Evolutionary conservation across 2,888 invertebrate species (phyloP).

Genomic region (Apamea epomidion): DNA sequence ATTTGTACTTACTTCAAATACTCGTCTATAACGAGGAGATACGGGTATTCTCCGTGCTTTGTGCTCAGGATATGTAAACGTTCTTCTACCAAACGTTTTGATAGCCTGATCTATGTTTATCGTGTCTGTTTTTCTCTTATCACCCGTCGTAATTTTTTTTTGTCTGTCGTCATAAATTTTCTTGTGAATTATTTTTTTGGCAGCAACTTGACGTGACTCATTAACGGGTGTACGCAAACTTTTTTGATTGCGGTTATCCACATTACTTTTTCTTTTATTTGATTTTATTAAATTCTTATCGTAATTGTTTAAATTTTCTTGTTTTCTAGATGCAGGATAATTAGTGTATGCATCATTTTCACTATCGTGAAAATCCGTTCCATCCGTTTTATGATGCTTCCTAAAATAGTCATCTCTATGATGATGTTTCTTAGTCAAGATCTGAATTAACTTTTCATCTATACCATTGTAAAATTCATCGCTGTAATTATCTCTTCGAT

Average conservation of each 20-base stretch:
- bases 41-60: background rate
- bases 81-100: slow-evolving; percentile 2
- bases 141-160: background rate
- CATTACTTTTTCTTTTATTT: background rate
- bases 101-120: background rate
- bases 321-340: slow-evolving; percentile 34
- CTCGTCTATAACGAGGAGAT: slow-evolving; percentile 10
- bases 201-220: background rate
- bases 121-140: background rate
- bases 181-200: background rate
- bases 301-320: slow-evolving; percentile 34
- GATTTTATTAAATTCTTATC: background rate
- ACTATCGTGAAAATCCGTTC: background rate
- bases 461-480: slow-evolving; percentile 22
- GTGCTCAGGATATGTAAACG: background rate
- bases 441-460: slow-evolving; percentile 34
- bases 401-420: slow-evolving; percentile 16
- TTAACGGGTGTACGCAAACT: background rate
- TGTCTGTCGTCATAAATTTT: background rate
- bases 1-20: slow-evolving; percentile 46
- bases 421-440: slow-evolving; percentile 25
- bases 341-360: background rate
- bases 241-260: background rate
- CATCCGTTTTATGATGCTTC: background rate
- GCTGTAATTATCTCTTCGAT: slow-evolving; percentile 16